These are phyloP conservation scores for Phalacrocorax brasilianus DNA, from an alignment of 2,113 vertebrate species.

Conservation along the genomic window DNA sequence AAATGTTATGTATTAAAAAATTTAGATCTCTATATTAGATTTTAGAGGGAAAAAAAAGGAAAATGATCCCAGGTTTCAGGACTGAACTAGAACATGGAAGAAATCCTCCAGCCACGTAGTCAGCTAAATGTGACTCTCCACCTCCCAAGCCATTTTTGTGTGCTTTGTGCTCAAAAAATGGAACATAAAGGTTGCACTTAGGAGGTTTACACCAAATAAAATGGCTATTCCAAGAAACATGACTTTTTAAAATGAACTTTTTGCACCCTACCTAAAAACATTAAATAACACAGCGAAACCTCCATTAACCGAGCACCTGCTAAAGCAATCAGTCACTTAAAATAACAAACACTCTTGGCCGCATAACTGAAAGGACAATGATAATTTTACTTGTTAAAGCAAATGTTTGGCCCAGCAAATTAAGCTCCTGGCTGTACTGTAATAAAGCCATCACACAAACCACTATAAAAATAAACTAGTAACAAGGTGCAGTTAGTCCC, in stretches of 20 bases:
- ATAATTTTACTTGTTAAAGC: conserved; percentile 43
- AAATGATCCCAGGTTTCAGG: background rate
- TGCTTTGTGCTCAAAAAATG: conserved; percentile 13
- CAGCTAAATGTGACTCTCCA: background rate
- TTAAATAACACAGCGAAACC: background rate
- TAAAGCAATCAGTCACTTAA: conserved; percentile 53
- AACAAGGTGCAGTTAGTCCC: background rate
- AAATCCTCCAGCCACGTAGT: background rate
- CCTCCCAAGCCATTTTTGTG: background rate
- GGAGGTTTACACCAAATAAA: conserved; percentile 33
- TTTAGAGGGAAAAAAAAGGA: background rate
- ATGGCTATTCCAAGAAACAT: background rate
- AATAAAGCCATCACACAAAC: conserved; percentile 25
- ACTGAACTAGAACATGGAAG: background rate
- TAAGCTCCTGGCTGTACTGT: background rate
- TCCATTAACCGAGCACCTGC: conserved; percentile 60
- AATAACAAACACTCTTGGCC: conserved; percentile 41
- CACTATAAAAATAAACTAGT: conserved; percentile 8
- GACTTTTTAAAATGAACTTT: conserved; percentile 23
- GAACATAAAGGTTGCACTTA: conserved; percentile 9
- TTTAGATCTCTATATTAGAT: background rate
- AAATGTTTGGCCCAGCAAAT: conserved; percentile 43
- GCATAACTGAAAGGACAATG: conserved; percentile 19
- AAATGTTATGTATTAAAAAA: background rate
- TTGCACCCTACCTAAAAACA: conserved; percentile 48